phyloP scores from a whole-genome alignment of 1,140 invertebrate species.

The Rhagoletis zephyria region DNA sequence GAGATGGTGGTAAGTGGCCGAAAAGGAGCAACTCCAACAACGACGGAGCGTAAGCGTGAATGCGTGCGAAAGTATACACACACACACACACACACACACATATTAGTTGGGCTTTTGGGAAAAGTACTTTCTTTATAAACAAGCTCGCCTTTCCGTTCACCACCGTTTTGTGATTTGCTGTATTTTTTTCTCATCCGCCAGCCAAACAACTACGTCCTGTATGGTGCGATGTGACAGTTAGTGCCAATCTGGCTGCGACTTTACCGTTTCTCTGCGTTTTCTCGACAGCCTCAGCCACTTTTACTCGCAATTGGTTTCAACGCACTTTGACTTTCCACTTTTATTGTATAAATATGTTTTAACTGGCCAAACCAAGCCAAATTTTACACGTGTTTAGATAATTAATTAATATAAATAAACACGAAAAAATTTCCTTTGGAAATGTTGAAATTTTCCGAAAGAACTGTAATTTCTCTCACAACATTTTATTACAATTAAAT shows the following conservation, averaged over 20 bases:
- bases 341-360: too few relatives aligned
- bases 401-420: too few relatives aligned
- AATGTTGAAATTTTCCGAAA: too few relatives aligned
- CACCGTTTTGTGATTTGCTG: not conserved
- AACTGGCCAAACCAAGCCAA: too few relatives aligned
- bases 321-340: too few relatives aligned
- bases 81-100: not conserved
- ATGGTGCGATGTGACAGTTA: not conserved
- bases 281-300: not conserved
- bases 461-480: too few relatives aligned
- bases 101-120: not conserved
- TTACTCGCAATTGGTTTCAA: too few relatives aligned
- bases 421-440: too few relatives aligned
- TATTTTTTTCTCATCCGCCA: not conserved
- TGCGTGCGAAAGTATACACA: too few relatives aligned
- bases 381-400: too few relatives aligned
- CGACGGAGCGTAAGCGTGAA: too few relatives aligned
- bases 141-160: not conserved
- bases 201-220: not conserved
- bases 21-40: not conserved
- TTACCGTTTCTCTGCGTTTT: not conserved
- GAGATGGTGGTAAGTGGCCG: not conserved
- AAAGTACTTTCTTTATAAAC: not conserved
- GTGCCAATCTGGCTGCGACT: not conserved
- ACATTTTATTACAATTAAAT: too few relatives aligned